Conservation (phyloP, 2,797 vertebrate species). For the Peromyscus melanophrys region DNA sequence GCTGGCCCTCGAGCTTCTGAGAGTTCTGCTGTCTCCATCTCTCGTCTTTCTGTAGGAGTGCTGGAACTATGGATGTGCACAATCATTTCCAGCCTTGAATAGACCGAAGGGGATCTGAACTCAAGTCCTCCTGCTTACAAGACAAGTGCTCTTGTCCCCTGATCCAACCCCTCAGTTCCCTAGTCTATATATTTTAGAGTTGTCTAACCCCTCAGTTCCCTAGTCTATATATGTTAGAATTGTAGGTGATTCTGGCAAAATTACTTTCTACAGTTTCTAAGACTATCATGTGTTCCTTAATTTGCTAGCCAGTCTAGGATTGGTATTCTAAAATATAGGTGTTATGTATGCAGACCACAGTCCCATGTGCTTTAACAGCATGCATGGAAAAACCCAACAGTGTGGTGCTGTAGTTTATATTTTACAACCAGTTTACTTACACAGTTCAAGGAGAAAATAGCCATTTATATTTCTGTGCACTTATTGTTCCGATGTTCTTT, state of each 20-base stretch:
- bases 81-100: neutral
- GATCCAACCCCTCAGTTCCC: neutral
- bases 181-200: no score
- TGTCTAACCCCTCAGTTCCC: neutral
- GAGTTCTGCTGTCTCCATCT: neutral
- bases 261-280: neutral
- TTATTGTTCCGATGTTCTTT: neutral
- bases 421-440: neutral
- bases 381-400: neutral
- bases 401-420: neutral
- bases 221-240: no score
- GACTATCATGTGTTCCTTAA: neutral
- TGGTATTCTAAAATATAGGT: neutral
- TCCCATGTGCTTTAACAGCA: no score
- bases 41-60: neutral
- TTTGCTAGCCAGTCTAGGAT: neutral
- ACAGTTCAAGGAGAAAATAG: neutral
- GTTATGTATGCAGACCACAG: no score
- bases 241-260: neutral
- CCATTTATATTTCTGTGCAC: neutral
- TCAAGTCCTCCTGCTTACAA: neutral
- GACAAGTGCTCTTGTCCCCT: neutral
- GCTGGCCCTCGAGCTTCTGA: neutral
- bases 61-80: neutral
- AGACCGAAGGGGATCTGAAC: neutral